Evolutionary conservation across 2,113 vertebrate genomes (phyloP).

Genomic region (Callipepla squamata): DNA sequence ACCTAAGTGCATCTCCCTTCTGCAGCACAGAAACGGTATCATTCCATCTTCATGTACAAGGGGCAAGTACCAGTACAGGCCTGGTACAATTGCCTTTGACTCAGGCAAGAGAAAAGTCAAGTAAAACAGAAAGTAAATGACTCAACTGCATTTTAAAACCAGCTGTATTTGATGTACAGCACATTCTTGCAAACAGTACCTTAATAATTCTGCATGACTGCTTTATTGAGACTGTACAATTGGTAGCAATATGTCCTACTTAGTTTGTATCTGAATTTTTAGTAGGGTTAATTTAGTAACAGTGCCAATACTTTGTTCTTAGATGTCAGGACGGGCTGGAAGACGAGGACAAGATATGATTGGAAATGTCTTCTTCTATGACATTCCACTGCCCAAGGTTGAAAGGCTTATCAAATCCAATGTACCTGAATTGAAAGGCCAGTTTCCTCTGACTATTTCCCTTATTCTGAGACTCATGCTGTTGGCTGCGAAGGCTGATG

Average conservation of each 20-base stretch:
- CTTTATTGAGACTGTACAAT: background rate
- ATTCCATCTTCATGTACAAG: background rate
- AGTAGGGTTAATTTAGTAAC: background rate
- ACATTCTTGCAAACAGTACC: background rate
- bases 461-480: slow-evolving; percentile 76
- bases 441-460: slow-evolving; percentile 71
- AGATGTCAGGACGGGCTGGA: slow-evolving; percentile 82
- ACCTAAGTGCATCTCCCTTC: background rate
- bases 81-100: background rate
- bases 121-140: background rate
- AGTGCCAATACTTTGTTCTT: background rate
- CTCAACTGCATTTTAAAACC: background rate
- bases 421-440: slow-evolving; percentile 75
- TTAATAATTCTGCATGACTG: background rate
- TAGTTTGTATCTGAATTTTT: background rate
- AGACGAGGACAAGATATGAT: slow-evolving; percentile 76
- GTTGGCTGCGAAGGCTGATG: slow-evolving; percentile 70
- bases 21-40: background rate
- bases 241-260: background rate
- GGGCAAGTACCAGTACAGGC: background rate
- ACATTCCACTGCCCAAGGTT: slow-evolving; percentile 74
- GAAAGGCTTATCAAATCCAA: slow-evolving; percentile 79
- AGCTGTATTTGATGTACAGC: background rate
- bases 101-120: background rate
- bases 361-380: slow-evolving; percentile 78